Evolutionary conservation across 2,113 vertebrate species (phyloP).

Genomic region (Aviceda subcristata): DNA sequence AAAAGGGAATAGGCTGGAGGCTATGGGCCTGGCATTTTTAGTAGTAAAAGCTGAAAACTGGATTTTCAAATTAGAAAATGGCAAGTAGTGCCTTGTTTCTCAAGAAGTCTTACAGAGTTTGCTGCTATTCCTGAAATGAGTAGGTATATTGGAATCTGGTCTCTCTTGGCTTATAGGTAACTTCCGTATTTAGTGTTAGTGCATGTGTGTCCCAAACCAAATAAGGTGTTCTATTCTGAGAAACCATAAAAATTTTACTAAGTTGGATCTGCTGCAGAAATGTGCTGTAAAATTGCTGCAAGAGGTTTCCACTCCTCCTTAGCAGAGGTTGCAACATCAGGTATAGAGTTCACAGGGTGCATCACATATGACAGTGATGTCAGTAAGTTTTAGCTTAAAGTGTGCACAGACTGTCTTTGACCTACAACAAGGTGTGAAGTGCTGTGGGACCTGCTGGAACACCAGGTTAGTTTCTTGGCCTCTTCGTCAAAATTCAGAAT

Average conservation of each 20-base stretch:
- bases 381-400: not conserved
- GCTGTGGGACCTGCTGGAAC: not conserved
- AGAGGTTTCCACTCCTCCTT: not conserved
- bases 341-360: not conserved
- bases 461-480: not conserved
- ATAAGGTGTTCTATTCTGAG: not conserved
- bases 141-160: not conserved
- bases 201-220: not conserved
- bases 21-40: not conserved
- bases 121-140: slow-evolving; percentile 7
- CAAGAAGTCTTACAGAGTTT: not conserved
- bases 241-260: not conserved
- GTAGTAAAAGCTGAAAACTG: not conserved
- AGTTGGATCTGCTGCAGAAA: not conserved
- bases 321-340: not conserved
- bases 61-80: not conserved
- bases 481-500: not conserved
- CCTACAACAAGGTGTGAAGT: rapidly evolving
- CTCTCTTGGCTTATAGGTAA: not conserved
- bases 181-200: not conserved
- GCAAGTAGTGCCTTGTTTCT: not conserved
- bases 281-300: not conserved
- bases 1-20: not conserved
- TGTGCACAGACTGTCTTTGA: not conserved
- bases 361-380: not conserved